Conservation (phyloP, 1,140 invertebrate genomes). For the Sinella curviseta region DNA sequence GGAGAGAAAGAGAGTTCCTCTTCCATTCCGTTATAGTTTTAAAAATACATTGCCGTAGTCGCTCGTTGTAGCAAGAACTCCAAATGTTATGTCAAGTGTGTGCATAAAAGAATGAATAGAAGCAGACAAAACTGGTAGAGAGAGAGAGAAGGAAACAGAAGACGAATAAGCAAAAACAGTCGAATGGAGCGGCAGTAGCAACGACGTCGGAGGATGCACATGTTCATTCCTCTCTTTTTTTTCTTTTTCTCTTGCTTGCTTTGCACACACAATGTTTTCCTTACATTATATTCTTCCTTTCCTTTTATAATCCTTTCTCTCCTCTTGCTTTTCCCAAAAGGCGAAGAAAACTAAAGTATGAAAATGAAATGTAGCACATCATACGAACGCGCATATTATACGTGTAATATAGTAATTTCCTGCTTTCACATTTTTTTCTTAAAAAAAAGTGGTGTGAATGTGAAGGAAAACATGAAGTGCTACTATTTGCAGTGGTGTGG, state of each 20-base stretch:
- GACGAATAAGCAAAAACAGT: neutral
- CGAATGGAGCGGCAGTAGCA: neutral
- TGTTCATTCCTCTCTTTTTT: neutral
- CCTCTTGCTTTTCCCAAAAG: neutral
- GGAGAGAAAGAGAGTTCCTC: neutral
- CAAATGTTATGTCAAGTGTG: neutral
- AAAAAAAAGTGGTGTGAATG: too few species aligned
- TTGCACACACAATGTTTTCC: neutral
- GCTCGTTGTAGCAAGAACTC: too few species aligned
- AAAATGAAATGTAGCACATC: slow-evolving; percentile 4
- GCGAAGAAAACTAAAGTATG: neutral
- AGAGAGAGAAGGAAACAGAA: too few species aligned
- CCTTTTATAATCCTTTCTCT: neutral
- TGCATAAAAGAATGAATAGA: neutral
- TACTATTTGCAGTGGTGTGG: too few species aligned
- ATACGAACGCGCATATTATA: neutral
- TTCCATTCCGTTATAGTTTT: neutral
- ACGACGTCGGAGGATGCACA: neutral
- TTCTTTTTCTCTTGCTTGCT: neutral
- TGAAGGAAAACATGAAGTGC: too few species aligned
- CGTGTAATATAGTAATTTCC: too few species aligned
- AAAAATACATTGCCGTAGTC: too few species aligned
- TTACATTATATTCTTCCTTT: neutral
- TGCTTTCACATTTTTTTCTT: too few species aligned
- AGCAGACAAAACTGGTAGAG: too few species aligned